phyloP scores from a whole-genome alignment of 37 sponge, comb jelly and placozoan genomes.

The Bolinopsis microptera region DNA sequence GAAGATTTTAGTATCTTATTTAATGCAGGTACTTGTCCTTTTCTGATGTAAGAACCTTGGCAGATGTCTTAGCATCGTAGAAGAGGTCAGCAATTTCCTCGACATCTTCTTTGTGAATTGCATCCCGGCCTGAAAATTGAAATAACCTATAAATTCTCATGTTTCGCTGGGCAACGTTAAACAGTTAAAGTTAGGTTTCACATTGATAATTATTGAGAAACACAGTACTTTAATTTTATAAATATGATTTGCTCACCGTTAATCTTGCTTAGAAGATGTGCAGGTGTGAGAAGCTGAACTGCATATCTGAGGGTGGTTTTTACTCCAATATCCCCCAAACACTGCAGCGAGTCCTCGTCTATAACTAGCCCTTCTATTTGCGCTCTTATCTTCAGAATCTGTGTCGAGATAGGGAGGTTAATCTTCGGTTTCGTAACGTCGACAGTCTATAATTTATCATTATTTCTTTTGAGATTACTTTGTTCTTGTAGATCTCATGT shows the following conservation, averaged over 20 bases:
- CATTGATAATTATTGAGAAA: too few species aligned
- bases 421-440: too few species aligned
- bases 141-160: too few species aligned
- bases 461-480: too few species aligned
- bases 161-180: too few species aligned
- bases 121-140: slow-evolving; percentile 70
- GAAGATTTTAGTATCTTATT: neutral
- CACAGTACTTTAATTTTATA: too few species aligned
- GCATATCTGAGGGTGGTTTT: slow-evolving; percentile 90
- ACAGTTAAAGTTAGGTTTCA: too few species aligned
- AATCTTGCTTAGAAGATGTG: slow-evolving; percentile 85
- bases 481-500: too few species aligned
- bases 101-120: slow-evolving; percentile 81
- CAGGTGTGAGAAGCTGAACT: slow-evolving; percentile 93
- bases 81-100: slow-evolving; percentile 93
- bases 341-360: slow-evolving; percentile 74
- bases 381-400: slow-evolving; percentile 87
- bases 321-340: slow-evolving; percentile 84
- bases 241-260: slow-evolving; percentile 71
- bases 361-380: slow-evolving; percentile 83
- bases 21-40: slow-evolving; percentile 96
- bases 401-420: neutral
- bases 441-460: neutral
- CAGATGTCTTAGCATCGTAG: slow-evolving; percentile 95
- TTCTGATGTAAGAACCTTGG: slow-evolving; percentile 88